Base-by-base conservation (phyloP, 2,797 vertebrate genomes). In the Gymnodraco acuticeps region DNA sequence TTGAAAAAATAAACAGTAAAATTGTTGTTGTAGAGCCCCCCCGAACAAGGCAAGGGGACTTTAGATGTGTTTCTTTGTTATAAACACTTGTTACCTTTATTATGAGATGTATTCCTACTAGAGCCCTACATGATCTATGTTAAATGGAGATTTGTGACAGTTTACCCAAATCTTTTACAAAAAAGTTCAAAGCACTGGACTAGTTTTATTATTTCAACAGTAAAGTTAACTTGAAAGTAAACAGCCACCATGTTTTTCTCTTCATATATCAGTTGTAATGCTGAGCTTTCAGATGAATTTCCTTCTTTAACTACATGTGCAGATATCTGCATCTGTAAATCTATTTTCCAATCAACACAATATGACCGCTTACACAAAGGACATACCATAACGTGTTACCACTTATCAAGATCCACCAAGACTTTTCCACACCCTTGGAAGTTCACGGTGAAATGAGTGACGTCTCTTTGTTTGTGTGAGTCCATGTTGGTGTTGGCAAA, bases 1-100 rank as follows among this genome's bases (percentile, higher is more conserved):
- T 51, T 73, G 53, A 63, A 72, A 84, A 27, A 87, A 82, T 45
- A 79, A 86, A 70, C 20, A 73, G 11, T 15, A 13, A 46, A 48
- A 52, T 74, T 27, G 59, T 67, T 52, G 23, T 46, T 62, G 43
- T 3, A 15, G 50, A 12, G 6, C n/a, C 19, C 5, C 5, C n/a
- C 1, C n/a, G 62, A 48, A 45, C 31, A 59, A 63, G 45, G 43
- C 16, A 45, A 46, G 31, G 11, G 10, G 13, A 64, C 42, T 68
- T 38, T 56, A 31, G 2, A 62, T 17, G 10, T 33, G 6, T 41
- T 65, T 46, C 31, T 67, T 70, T n/a, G 15, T 54, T 65, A 68
- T 8, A 38, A 6, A 73, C 56, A 62, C 61, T 45, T 38, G 59
- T 41, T 48, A 58, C 23, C n/a, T 54, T 60, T 66, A 13, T 27